These are phyloP conservation scores for Sebastes iracundus DNA, from an alignment of 2,797 vertebrate genomes.

Conservation along the genomic window DNA sequence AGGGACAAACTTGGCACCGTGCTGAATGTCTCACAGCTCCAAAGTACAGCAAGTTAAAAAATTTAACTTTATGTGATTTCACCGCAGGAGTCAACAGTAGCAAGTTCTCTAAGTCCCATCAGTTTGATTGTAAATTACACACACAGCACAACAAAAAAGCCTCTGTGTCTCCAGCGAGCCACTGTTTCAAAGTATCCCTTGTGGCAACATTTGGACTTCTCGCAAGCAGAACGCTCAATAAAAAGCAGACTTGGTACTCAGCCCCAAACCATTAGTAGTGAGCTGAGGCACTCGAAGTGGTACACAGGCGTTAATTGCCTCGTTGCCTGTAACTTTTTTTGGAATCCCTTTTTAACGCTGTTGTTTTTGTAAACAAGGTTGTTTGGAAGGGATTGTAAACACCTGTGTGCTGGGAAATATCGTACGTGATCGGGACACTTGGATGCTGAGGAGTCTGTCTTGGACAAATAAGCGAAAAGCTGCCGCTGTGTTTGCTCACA, in stretches of 20 bases:
- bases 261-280: slow-evolving; percentile 74
- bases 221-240: slow-evolving; percentile 71
- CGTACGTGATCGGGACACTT: slow-evolving; percentile 32
- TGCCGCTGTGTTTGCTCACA: slow-evolving; percentile 39
- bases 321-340: slow-evolving; percentile 57
- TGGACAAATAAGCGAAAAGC: slow-evolving; percentile 46
- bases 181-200: slow-evolving; percentile 71
- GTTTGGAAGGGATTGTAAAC: slow-evolving; percentile 69
- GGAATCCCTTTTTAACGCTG: slow-evolving; percentile 30
- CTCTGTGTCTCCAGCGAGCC: slow-evolving; percentile 56
- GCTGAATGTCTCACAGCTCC: slow-evolving; percentile 31
- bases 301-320: slow-evolving; percentile 76
- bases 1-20: slow-evolving; percentile 25
- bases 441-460: slow-evolving; percentile 45
- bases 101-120: slow-evolving; percentile 62
- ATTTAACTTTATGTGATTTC: slow-evolving; percentile 54
- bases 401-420: slow-evolving; percentile 69
- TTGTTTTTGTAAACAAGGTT: slow-evolving; percentile 69
- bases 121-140: slow-evolving; percentile 74
- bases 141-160: slow-evolving; percentile 68
- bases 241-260: slow-evolving; percentile 70
- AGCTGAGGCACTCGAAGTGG: slow-evolving; percentile 56
- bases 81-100: slow-evolving; percentile 65
- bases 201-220: slow-evolving; percentile 76
- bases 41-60: slow-evolving; percentile 26